A percentile compares a stretch with the other conserved stretches of the same genome.
These are phyloP conservation scores for Cheirogaleus major DNA, from an alignment of 2,797 vertebrate species.

Conservation along the genomic window DNA sequence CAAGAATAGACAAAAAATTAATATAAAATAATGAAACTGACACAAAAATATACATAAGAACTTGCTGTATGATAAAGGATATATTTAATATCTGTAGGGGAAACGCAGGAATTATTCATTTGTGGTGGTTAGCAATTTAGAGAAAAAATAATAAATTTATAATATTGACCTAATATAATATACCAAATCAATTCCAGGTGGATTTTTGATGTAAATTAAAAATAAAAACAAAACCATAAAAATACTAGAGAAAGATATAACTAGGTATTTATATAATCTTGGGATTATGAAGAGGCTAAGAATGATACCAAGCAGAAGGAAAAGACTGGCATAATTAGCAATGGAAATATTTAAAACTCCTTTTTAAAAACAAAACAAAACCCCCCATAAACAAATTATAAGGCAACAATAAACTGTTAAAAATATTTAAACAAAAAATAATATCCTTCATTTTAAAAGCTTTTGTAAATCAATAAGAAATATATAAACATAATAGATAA, in stretches of 20 bases:
- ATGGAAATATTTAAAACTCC: conserved; percentile 21
- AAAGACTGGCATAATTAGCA: background rate
- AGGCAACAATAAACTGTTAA: conserved; percentile 20
- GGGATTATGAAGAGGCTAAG: background rate
- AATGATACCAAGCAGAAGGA: background rate
- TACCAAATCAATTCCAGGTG: conserved; percentile 40
- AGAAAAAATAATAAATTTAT: background rate
- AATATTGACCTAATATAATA: conserved; percentile 4
- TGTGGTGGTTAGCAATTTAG: background rate
- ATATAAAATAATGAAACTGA: conserved; percentile 39
- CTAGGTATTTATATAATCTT: conserved; percentile 21
- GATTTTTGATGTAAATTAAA: conserved; percentile 39
- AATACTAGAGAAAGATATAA: conserved; percentile 25
- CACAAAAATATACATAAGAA: background rate
- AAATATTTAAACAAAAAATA: conserved; percentile 29
- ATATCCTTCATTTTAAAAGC: background rate
- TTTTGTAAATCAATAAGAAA: conserved; percentile 32
- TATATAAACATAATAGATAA: background rate
- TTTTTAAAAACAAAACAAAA: conserved; percentile 26
- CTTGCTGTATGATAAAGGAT: background rate
- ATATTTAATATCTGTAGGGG: background rate
- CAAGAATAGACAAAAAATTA: background rate
- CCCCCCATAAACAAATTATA: background rate
- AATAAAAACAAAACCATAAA: conserved; percentile 44
- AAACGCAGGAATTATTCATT: background rate